Base-by-base conservation (phyloP, 2,113 vertebrate genomes). In the Rhizomys pruinosus region DNA sequence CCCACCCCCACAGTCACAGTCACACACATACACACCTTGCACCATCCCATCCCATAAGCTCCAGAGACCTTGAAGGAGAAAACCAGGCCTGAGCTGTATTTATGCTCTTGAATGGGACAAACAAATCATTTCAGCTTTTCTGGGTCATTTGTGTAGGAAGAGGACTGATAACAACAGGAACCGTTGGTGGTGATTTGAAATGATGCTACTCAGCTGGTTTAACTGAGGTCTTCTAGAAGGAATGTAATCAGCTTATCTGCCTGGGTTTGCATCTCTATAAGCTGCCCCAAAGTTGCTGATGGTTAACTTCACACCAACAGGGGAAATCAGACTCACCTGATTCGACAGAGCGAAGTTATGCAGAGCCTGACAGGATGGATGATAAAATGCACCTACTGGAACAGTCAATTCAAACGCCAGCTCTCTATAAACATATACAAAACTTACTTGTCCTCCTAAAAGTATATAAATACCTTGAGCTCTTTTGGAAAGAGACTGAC, bases 261-360 rank as follows among this genome's bases (percentile, higher is more conserved):
- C 27, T n/a, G 17, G 15, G 42, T 22, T 69, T 61, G 10, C 17
- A 20, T 6, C 76, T 55, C 27, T 47, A 16, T 42, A 34, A 19
- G 44, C 22, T 32, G 1, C 16, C 16, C 5, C 0, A 2, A 1
- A 29, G 19, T 39, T 71, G 4, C 20, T 57, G 5, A 6, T 32
- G n/a, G 12, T 27, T 27, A 5, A 59, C 15, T 11, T 37, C 20
- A 84, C 23, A 16, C 4, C 15, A 32, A 78, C 29, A 0, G 4
- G 15, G 29, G n/a, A 32, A 68, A 32, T 73, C 39, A 34, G 9
- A 77, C 19, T 25, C 42, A 25, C 57, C 7, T 22, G 64, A 22
- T 37, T 27, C 27, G 2, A 6, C 39, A 37, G 11, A 80, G 77
- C 42, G 42, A 4, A 39, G 39, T 22, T 76, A 76, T n/a, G 3